A percentile compares a stretch with the other conserved stretches of the same genome.
These are phyloP conservation scores for Pecten maximus DNA, from an alignment of 2,888 invertebrate species.

Conservation along the genomic window DNA sequence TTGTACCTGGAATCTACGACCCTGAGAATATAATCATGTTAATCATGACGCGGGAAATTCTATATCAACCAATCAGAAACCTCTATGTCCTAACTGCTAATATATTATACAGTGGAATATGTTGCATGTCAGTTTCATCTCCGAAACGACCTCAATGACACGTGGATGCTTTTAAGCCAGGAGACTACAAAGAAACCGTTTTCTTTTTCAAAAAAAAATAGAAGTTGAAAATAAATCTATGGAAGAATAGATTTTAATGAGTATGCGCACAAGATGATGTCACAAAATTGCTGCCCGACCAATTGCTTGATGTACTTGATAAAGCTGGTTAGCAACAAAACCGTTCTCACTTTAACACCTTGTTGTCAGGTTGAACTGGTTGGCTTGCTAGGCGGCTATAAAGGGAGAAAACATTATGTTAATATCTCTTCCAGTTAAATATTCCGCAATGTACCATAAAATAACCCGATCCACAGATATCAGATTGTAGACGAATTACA, in stretches of 20 bases:
- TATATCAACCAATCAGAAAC: slow-evolving; percentile 12
- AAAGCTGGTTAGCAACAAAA: slow-evolving; percentile 7
- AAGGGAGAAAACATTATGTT: not conserved
- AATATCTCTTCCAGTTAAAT: not conserved
- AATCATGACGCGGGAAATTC: not conserved
- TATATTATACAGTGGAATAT: not conserved
- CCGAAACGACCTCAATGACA: slow-evolving; percentile 23
- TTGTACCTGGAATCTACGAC: slow-evolving; percentile 2
- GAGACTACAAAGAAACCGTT: slow-evolving; percentile 25
- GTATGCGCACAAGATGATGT: slow-evolving; percentile 23
- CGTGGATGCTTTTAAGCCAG: not conserved
- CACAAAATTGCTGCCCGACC: not conserved
- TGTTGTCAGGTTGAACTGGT: not conserved
- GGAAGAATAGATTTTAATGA: slow-evolving; percentile 26
- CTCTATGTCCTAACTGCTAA: not conserved
- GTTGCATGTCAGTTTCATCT: slow-evolving; percentile 17
- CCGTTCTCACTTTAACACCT: not conserved
- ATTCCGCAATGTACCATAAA: too few relatives aligned
- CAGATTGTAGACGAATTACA: not conserved
- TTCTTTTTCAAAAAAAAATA: not conserved
- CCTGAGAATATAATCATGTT: not conserved
- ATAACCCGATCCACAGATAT: not conserved
- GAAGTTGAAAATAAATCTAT: not conserved
- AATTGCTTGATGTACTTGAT: slow-evolving; percentile 17
- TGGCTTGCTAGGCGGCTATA: not conserved